Percentiles rank a stretch among this genome's conserved stretches.
Conservation (phyloP, 2,888 invertebrate genomes). For the Cremastinae sp. region DNA sequence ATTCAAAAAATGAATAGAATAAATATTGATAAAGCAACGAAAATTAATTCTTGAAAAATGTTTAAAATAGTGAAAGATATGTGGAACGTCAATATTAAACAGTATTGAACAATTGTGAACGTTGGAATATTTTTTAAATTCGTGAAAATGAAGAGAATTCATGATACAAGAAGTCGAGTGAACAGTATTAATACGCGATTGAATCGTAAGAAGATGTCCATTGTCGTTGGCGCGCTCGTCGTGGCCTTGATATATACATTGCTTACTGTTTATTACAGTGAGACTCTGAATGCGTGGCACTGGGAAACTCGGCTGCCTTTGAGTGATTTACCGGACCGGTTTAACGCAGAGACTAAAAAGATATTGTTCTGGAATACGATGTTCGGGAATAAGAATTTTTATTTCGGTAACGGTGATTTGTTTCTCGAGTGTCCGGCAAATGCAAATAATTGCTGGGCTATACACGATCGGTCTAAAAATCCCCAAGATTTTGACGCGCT, state of each 20-base stretch:
- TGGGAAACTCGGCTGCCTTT: constrained; percentile 1
- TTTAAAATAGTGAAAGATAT: too few species aligned
- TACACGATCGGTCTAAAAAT: constrained; percentile 75
- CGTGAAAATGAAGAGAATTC: too few species aligned
- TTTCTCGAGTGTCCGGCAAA: constrained; percentile 68
- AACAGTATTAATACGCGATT: constrained; percentile 30
- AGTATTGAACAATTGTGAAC: too few species aligned
- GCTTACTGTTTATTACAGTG: constrained; percentile 55
- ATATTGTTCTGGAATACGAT: constrained; percentile 75
- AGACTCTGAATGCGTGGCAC: constrained; percentile 36
- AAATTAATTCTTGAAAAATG: too few species aligned
- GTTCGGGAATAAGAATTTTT: constrained; percentile 70
- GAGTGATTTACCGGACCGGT: too few species aligned
- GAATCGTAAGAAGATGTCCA: constrained; percentile 24
- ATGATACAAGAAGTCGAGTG: too few species aligned
- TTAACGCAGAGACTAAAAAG: constrained; percentile 57
- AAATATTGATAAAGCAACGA: too few species aligned
- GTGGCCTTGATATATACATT: constrained; percentile 58
- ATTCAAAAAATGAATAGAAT: too few species aligned
- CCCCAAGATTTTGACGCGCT: constrained; percentile 81
- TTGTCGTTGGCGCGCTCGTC: constrained; percentile 49
- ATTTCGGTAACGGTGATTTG: constrained; percentile 67
- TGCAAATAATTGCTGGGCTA: constrained; percentile 81
- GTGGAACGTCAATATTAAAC: too few species aligned
- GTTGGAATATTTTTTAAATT: too few species aligned